Evolutionary conservation across 2,888 invertebrate species (phyloP).

Genomic region (Volucella inanis): DNA sequence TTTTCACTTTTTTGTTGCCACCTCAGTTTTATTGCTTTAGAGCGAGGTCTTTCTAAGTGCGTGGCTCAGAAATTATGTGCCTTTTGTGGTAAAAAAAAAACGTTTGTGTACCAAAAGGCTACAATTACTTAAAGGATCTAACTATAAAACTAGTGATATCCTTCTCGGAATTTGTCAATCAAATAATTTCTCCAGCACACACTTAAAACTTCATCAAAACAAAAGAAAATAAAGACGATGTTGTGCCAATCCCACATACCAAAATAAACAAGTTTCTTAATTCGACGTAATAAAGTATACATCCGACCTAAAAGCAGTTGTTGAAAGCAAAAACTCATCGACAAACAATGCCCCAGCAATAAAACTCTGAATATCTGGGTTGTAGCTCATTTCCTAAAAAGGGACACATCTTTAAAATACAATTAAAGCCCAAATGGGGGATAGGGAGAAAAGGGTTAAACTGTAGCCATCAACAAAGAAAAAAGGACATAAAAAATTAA

Average conservation of each 20-base stretch:
- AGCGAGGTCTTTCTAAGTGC: too few species aligned
- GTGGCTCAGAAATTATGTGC: too few species aligned
- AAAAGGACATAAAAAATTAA: conserved; percentile 11
- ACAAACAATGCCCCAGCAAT: conserved; percentile 21
- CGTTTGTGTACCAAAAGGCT: too few species aligned
- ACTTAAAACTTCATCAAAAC: conserved; percentile 47
- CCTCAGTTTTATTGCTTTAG: too few species aligned
- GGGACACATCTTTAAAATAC: conserved; percentile 68
- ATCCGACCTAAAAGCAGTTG: conserved; percentile 56
- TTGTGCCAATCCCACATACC: conserved; percentile 5
- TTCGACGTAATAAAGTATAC: conserved; percentile 51
- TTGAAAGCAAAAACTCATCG: conserved; percentile 36
- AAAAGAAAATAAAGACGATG: background rate
- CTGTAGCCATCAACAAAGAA: conserved; percentile 35
- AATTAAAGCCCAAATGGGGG: conserved; percentile 47
- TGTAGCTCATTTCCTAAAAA: conserved; percentile 49
- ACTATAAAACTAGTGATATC: too few species aligned
- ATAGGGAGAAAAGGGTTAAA: conserved; percentile 33
- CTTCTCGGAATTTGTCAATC: too few species aligned
- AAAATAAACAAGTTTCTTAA: conserved; percentile 56
- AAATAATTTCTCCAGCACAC: background rate
- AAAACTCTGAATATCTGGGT: conserved; percentile 24
- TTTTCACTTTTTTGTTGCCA: too few species aligned
- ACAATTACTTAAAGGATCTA: too few species aligned
- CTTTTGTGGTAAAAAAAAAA: too few species aligned